Conservation (phyloP, 2,888 invertebrate species). For the Cerastoderma edule region DNA sequence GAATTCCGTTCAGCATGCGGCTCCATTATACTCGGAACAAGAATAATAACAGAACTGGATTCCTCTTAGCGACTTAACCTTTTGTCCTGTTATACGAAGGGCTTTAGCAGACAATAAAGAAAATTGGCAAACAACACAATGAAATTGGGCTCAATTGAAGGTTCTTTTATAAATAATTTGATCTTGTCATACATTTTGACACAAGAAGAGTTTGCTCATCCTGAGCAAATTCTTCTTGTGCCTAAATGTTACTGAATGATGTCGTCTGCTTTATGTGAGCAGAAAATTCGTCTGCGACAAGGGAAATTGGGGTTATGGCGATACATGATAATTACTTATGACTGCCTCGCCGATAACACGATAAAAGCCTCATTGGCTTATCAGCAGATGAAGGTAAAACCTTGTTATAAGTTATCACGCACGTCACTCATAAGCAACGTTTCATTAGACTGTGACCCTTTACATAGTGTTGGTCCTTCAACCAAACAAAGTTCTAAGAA, state of each 20-base stretch:
- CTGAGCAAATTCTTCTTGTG: slow-evolving; percentile 11
- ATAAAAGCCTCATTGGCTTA: slow-evolving; percentile 26
- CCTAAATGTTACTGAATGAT: neutral
- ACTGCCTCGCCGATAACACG: slow-evolving; percentile 19
- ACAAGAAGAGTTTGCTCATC: no score
- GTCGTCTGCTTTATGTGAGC: neutral
- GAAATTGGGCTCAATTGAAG: no score
- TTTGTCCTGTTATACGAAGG: no score
- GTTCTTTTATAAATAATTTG: neutral
- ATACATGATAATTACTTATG: slow-evolving; percentile 22
- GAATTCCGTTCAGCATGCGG: no score
- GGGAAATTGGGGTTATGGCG: neutral
- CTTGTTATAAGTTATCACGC: slow-evolving; percentile 23
- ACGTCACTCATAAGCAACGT: slow-evolving; percentile 9
- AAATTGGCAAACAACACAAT: no score
- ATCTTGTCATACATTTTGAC: neutral
- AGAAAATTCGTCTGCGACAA: neutral
- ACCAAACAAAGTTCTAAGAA: no score
- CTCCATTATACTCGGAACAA: no score
- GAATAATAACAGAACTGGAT: no score
- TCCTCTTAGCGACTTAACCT: no score
- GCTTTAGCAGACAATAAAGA: no score
- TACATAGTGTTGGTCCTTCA: no score
- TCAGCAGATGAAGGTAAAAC: slow-evolving; percentile 19
- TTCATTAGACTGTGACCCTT: slow-evolving; percentile 10